A percentile compares a stretch with the other conserved stretches of the same genome.
Conservation (phyloP, 2,113 vertebrate genomes). For the Myiagra hebetior region DNA sequence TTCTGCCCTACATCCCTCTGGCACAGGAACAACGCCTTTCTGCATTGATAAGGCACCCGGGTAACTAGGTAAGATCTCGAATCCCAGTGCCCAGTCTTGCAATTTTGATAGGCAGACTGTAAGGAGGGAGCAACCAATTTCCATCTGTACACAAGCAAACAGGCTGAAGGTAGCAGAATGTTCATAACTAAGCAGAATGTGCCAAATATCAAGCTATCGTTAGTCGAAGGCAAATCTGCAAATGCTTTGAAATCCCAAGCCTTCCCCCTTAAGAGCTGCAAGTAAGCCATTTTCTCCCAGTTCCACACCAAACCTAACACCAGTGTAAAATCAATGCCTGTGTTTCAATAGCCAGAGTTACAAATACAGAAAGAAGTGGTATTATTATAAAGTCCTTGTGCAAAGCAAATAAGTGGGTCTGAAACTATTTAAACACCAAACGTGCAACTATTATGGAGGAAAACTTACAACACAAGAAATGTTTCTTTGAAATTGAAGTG, state of each 20-base stretch:
- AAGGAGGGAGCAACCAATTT: not conserved
- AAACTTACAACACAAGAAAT: not conserved
- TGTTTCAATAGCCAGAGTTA: not conserved
- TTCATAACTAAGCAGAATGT: not conserved
- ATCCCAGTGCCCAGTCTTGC: not conserved
- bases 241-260: not conserved
- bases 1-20: not conserved
- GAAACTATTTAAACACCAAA: not conserved
- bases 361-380: not conserved
- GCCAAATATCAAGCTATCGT: not conserved
- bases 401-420: not conserved
- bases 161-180: not conserved
- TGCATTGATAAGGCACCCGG: not conserved
- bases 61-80: not conserved
- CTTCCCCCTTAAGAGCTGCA: not conserved
- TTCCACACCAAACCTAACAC: not conserved
- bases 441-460: not conserved
- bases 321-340: fast-evolving
- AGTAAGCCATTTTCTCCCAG: not conserved
- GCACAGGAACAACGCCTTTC: not conserved
- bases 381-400: not conserved
- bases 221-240: not conserved
- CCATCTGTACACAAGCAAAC: not conserved
- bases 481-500: not conserved
- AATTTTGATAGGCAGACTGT: not conserved